Base-by-base conservation (phyloP, 2,113 vertebrate genomes). In the Panthera uncia region DNA sequence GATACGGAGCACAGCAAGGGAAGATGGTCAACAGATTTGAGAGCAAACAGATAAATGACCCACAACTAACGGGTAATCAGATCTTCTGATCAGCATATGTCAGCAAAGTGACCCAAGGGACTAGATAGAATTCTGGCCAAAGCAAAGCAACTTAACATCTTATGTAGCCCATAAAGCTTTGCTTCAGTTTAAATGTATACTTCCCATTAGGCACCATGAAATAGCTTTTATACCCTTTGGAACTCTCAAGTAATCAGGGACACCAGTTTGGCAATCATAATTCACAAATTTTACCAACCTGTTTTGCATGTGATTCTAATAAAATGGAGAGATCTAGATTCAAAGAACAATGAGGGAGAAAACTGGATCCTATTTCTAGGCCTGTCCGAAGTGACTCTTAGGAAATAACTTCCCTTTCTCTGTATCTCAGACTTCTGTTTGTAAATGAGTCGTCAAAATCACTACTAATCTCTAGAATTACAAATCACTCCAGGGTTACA, bases 381-480 rank as follows among this genome's bases (percentile, higher is more conserved):
- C 8, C 25, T 92, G 38, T 36, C 33, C 71, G 11, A 91, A 84
- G 36, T 15, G 50, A 63, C 41, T 23, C 65, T 85, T 16, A 78
- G 55, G 38, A 88, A 88, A 65, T 82, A 63, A 90, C 14, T 92
- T 95, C 38, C 76, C 21, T 81, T 95, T 76, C 29, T 96, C 81
- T 45, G n/a, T 45, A 93, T 63, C 78, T 92, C 65, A 81, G 57
- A 52, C 41, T 85, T 89, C 23, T 92, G 48, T 85, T 55, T 93
- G 52, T 65, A 95, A 89, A 81, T 29, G 15, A 7, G 38, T 29
- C 68, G 45, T 55, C 36, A 87, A 84, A 92, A 90, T 90, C 80
- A 97, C 50, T 38, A 89, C 55, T 50, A 78, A 82, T 61, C 29
- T 92, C 87, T 68, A 89, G 31, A 97, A 71, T 85, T 89, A 76